Base-by-base conservation (phyloP, 2,113 vertebrate genomes). In the Caranx melampygus region DNA sequence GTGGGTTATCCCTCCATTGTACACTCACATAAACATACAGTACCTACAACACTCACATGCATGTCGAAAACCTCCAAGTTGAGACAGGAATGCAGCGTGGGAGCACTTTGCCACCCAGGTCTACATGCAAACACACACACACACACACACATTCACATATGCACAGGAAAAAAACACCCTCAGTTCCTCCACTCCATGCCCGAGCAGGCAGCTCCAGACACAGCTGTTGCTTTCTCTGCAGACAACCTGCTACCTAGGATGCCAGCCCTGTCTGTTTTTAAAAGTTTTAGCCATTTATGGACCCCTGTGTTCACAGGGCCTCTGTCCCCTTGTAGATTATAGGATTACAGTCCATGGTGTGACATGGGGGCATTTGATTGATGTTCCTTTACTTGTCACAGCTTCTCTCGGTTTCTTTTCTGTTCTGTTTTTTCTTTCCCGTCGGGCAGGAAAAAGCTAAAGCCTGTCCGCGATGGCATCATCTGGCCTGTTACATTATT, bases 161-260 rank as follows among this genome's bases (percentile, higher is more conserved):
- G 20, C 35, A 57, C 3, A 37, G 31, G 15, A 52, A 62, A 64
- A 65, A 35, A 51, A 45, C 37, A 15, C 70, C 71, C 84, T 73
- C 61, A 61, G 57, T 77, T 88, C 58, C 52, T 63, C n/a, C 21
- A 5, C 78, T 82, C 83, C 63, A 52, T 86, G 63, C 72, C 76
- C 15, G 65, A 85, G 87, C 77, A 86, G 84, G 81, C 81, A 83
- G 62, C 62, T 79, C 60, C 81, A 89, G 78, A 84, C 85, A 65
- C 92, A 92, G 90, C 92, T 94, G 92, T 87, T 93, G 85, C 89
- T 92, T 88, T 87, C 74, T 81, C 85, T 90, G 60, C 75, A 82
- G 82, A 91, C 86, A 90, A 88, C 84, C 88, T 88, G 88, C 86
- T 88, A 86, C 81, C 90, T 91, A 42, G 64, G 60, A 72, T 88